Percentiles rank a stretch among this genome's conserved stretches.
phyloP scores from a whole-genome alignment of 2,113 vertebrate species.

The Myotis brandtii region DNA sequence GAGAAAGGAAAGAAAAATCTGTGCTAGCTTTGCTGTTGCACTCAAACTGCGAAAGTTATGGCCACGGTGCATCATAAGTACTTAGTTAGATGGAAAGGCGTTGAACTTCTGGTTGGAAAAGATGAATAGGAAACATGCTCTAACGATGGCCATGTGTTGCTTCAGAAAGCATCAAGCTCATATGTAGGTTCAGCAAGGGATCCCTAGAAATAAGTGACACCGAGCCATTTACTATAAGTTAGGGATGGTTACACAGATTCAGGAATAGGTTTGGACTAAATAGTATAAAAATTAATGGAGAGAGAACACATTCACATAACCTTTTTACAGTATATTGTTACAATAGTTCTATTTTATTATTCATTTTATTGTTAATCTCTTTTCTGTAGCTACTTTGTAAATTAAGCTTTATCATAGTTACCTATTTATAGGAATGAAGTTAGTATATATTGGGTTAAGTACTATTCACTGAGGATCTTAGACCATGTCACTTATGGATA shows the following conservation, averaged over 20 bases:
- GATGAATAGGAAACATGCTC: neutral
- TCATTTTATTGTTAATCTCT: neutral
- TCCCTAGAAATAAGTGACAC: neutral
- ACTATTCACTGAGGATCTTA: neutral
- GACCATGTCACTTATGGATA: neutral
- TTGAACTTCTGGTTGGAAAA: neutral
- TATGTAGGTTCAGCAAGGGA: neutral
- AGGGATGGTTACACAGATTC: neutral
- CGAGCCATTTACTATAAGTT: neutral
- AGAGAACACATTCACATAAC: neutral
- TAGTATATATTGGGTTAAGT: neutral
- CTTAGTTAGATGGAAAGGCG: neutral
- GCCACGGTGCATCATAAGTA: neutral
- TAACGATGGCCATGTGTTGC: neutral
- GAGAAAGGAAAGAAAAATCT: neutral
- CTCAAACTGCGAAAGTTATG: neutral
- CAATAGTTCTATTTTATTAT: neutral
- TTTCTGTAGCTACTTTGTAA: neutral
- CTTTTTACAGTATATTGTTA: neutral
- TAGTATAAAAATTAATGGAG: neutral
- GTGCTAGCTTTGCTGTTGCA: neutral
- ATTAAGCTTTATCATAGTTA: neutral
- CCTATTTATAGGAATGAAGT: neutral
- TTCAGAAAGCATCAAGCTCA: neutral
- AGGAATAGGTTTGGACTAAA: neutral